phyloP scores from a whole-genome alignment of 37 sponge, comb jelly and placozoan species.

The Beroe ovata region DNA sequence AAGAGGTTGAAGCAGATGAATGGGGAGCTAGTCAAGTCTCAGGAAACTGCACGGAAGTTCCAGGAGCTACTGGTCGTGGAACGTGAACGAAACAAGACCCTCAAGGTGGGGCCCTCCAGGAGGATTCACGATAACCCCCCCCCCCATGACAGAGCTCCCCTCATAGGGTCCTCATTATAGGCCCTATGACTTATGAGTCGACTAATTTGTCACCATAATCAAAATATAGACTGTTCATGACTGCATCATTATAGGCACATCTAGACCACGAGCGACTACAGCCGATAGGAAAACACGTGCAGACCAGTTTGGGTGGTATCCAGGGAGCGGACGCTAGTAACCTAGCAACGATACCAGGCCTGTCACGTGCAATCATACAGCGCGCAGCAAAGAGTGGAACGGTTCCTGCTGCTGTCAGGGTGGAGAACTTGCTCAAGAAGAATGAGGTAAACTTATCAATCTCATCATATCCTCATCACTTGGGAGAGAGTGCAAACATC shows the following conservation, averaged over 20 bases:
- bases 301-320: not conserved
- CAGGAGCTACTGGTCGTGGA: conserved; percentile 26
- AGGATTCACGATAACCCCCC: too few species aligned
- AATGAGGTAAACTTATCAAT: conserved; percentile 43
- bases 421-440: conserved; percentile 50
- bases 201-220: too few species aligned
- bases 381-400: conserved; percentile 31
- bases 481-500: too few species aligned
- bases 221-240: too few species aligned
- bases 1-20: conserved; percentile 64
- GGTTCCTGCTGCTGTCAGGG: conserved; percentile 4
- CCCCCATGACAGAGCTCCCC: too few species aligned
- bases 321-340: conserved; percentile 8
- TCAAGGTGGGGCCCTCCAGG: not conserved
- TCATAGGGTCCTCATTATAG: too few species aligned
- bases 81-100: conserved; percentile 19
- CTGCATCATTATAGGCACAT: not conserved
- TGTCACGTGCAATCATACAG: conserved; percentile 55
- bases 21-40: conserved; percentile 21
- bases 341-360: conserved; percentile 36
- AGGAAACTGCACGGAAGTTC: conserved; percentile 31
- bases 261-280: conserved; percentile 62
- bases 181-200: too few species aligned
- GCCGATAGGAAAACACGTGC: conserved; percentile 45
- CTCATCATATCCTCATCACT: too few species aligned